Base-by-base conservation (phyloP, 2,797 vertebrate genomes). In the Crypturellus tataupa region DNA sequence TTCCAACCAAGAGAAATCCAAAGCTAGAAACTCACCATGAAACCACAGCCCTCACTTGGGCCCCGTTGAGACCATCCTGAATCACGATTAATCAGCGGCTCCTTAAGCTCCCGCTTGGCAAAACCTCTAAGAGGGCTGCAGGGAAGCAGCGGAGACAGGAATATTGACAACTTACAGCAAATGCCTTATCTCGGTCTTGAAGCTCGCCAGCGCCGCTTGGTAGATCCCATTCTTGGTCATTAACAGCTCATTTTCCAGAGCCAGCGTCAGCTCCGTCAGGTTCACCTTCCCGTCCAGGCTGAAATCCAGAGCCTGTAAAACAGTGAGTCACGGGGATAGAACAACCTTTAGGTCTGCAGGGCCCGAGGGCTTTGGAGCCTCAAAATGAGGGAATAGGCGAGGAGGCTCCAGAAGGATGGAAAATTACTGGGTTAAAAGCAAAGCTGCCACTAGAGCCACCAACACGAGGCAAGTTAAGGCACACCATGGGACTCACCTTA, bases 191-290 rank as follows among this genome's bases (percentile, higher is more conserved):
- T 99, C 99, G 0, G 97, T 98, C 96, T 98, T 99, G 96, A 99
- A 99, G 97, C 99, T 99, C 0, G 98, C 98, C 92, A 99, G 96
- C 2, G 98, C 99, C 0, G 99, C 99, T 89, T 98, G 98, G 95
- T 99, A 98, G 68, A 99, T 98, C 62, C 98, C 97, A 1, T 99
- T 99, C 98, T 99, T 99, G 62, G 99, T 98, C 68, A 98, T 96
- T 3, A 99, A 95, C 4, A 99, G 98, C 96, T 99, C 99, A 1
- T 99, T 99, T 96, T 99, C 99, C 7, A 99, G 97, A 0, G 99
- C 99, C 85, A 98, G 77, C 0, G 99, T 99, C 90, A 99, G 98
- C 77, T 99, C 99, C 1, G 97, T 82, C 62, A 99, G 97, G 97
- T 98, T 99, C 96, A 99, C 95, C 71, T 98, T 99, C 79, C 98